Evolutionary conservation across 2,888 invertebrate genomes (phyloP), one percentile per base, ranked within the genome.

Genomic region (Drosophila birchii): DNA sequence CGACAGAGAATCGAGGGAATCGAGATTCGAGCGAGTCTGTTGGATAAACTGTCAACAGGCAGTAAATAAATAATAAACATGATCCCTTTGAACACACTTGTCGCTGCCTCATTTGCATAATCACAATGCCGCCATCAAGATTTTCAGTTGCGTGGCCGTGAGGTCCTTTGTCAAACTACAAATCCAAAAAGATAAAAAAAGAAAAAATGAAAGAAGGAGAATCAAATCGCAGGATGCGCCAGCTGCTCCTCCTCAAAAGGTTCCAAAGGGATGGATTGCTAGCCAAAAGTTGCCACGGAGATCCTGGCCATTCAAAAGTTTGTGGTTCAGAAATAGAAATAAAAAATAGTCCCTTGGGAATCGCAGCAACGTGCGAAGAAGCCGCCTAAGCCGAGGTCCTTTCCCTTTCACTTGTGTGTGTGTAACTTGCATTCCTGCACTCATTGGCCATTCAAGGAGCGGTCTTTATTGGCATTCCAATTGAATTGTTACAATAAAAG

Each of bases 11-110:
- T 53, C 34, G 16, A 34, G 41, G 49, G 59, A 53, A 64, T 75
- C 66, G 63, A 54, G 34, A 71, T 73, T 67, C 68, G 47, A 71
- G 80, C 63, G 58, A 78, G 47, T 60, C 54, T 70, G 69, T 54
- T 68, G 71, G 78, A 72, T 74, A 73, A 77, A 74, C 55, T 86
- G 86, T 74, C 83, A 88, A 89, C 86, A 88, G 78, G 58, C 76
- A 64, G 89, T 83, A 84, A 89, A 88, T 89, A 86, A 88, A 83
- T 89, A 79, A 86, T 88, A 81, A 86, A 86, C 81, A 76, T 78
- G 86, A 88, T 88, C 81, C 78, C 75, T 81, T 84, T 88, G 76
- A 88, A 73, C 84, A 73, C 78, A 88, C 72, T 78, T 76, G 73
- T 67, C 57, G 70, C 81, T 62, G 69, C 63, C 61, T 88, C 74